Evolutionary conservation across 2,113 vertebrate species (phyloP), one percentile per base, ranked within the genome.

Genomic region (Chloropsis cyanopogon): DNA sequence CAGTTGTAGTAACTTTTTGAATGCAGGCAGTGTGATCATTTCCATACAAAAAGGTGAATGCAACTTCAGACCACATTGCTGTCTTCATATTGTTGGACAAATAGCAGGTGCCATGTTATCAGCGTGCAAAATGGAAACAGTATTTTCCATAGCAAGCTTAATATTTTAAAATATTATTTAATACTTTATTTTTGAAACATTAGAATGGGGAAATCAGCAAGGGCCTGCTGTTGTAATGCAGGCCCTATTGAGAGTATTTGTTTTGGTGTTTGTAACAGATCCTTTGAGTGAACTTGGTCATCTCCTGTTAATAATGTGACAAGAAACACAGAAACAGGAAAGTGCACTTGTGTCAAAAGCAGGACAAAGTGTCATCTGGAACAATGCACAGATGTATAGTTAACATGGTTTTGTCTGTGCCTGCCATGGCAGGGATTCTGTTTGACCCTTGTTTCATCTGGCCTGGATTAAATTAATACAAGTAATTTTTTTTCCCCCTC

Each of bases 391-490:
- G 33, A 59, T 3, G 1, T 46, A 12, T 13, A 56, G 83, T 14
- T 24, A 35, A 16, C 6, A 10, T 29, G 10, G 7, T 83, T 66
- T 63, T 56, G 9, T 78, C 14, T 87, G 31, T 53, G 82, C 28
- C 47, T 83, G 64, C 37, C 14, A 6, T 8, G 25, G 20, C 68
- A 92, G 24, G 18, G 35, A 31, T 80, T 65, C 56, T 78, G 29
- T 54, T 94, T 95, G 93, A 88, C 44, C 11, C 11, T 46, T 73
- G 16, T 41, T 88, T 90, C 21, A 24, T 37, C 54, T 80, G 23
- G 3, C 70, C 42, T 90, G 64, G 42, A 78, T 69, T 70, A 72
- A 89, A 57, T 31, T 14, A 52, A 35, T 49, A 14, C 23, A 63
- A 61, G 13, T 44, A 7, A 20, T 53, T 20, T 21, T 24, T 3